Conservation (phyloP, 2,797 vertebrate species). For the Sylvia borin region DNA sequence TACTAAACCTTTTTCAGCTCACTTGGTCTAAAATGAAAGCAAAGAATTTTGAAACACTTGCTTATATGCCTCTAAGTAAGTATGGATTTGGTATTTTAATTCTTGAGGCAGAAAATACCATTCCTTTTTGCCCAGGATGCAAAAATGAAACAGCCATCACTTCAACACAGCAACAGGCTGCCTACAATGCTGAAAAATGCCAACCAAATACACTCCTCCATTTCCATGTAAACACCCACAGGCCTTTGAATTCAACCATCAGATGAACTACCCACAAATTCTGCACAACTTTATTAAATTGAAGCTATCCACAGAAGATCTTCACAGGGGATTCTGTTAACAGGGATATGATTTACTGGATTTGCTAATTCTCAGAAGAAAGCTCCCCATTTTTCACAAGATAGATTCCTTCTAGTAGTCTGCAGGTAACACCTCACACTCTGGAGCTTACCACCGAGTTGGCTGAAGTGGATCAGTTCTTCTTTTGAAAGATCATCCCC, state of each 20-base stretch:
- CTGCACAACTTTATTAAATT: too few relatives aligned
- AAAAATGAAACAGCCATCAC: too few relatives aligned
- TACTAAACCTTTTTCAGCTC: neutral
- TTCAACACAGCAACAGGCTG: too few relatives aligned
- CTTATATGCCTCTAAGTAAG: neutral
- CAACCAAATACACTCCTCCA: too few relatives aligned
- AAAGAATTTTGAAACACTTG: neutral
- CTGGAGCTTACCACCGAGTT: slow-evolving; percentile 84
- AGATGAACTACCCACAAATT: too few relatives aligned
- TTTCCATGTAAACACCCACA: too few relatives aligned
- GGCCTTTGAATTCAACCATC: too few relatives aligned
- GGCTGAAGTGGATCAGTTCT: slow-evolving; percentile 88
- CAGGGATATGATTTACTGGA: neutral
- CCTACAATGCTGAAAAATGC: too few relatives aligned
- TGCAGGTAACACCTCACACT: neutral
- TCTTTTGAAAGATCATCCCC: slow-evolving; percentile 85
- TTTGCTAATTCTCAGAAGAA: neutral
- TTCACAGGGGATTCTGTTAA: too few relatives aligned
- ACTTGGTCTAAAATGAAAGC: neutral
- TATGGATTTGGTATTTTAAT: neutral
- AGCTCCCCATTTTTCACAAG: neutral
- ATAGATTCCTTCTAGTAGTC: neutral
- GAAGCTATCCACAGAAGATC: too few relatives aligned
- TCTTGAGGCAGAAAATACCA: neutral
- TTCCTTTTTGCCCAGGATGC: too few relatives aligned